Evolutionary conservation across 2,888 invertebrate genomes (phyloP).

Genomic region (Brassicogethes aeneus): DNA sequence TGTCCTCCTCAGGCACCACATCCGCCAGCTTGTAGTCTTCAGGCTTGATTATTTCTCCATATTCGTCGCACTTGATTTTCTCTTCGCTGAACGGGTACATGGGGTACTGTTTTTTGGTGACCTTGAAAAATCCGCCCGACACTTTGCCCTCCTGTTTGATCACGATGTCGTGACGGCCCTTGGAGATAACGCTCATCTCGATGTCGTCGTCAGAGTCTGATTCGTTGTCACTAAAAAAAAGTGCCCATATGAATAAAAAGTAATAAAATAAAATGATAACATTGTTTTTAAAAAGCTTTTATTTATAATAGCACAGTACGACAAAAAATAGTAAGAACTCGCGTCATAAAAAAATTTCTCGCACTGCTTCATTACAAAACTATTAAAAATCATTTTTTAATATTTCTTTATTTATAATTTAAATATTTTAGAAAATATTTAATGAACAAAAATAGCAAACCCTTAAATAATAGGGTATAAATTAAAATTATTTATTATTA

Average conservation of each 20-base stretch:
- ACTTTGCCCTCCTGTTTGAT: constrained; percentile 62
- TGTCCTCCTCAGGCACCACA: constrained; percentile 57
- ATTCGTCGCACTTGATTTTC: constrained; percentile 86
- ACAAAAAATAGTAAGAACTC: neutral
- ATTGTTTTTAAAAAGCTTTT: neutral
- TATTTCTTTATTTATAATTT: too few relatives aligned
- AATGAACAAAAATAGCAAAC: too few relatives aligned
- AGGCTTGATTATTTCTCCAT: constrained; percentile 89
- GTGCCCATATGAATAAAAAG: constrained; percentile 41
- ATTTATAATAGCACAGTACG: neutral
- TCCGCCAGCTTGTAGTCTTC: constrained; percentile 87
- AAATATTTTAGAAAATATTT: too few relatives aligned
- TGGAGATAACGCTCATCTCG: constrained; percentile 70
- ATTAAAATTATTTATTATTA: too few relatives aligned
- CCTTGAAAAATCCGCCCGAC: constrained; percentile 75
- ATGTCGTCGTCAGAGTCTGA: constrained; percentile 80
- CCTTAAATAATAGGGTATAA: too few relatives aligned
- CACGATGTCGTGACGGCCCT: constrained; percentile 81
- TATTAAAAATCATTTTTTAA: too few relatives aligned
- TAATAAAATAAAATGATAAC: constrained; percentile 28
- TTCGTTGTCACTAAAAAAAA: constrained; percentile 57
- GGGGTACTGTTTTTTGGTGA: constrained; percentile 84
- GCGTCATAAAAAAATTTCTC: too few relatives aligned
- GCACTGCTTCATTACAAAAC: too few relatives aligned
- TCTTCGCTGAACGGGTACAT: constrained; percentile 96